Base-by-base conservation (phyloP, 1,140 invertebrate species). In the Conopomorpha cramerella region DNA sequence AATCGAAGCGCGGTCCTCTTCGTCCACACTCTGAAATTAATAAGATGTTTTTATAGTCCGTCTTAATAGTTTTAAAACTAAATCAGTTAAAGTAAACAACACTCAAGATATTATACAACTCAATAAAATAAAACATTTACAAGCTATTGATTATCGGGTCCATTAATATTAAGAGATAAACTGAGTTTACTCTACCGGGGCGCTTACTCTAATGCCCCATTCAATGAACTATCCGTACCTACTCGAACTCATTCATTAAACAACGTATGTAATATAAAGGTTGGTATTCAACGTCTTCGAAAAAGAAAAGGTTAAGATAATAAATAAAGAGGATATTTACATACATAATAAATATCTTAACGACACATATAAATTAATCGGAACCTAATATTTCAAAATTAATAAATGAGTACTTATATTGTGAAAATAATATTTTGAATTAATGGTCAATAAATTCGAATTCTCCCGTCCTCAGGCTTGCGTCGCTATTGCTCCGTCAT, bases 1-100 rank as follows among this genome's bases (percentile, higher is more conserved):
- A 45, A 89, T 83, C 45, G 86, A 88, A 62, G 81, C 83, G 55
- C 83, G 80, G 66, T 89, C 86, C 66, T 87, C 86, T 49, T 89
- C 87, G 43, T 86, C 85, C 34, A 79, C 68, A 45, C 81, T 84
- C 82, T 87, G 83, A 41, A 65, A 77, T 80, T 55, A 78, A 76
- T 79, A 71, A 71, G 67, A 58, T 46, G 51, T 47, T 7, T n/a
- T 31, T 10, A 39, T 18, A 18, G 25, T 38, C 33, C 33, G 16
- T 19, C 16, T 19, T 34, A 32, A 3, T 11, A 8, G 8, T 34
- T 33, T 30, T 36, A 33, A 34, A 32, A 36, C 25, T 43, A 17
- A 42, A 23, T 16, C 35, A n/a, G n/a, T n/a, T n/a, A n/a, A n/a
- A n/a, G n/a, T n/a, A n/a, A n/a, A n/a, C n/a, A n/a, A n/a, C n/a